Base-by-base conservation (phyloP, 2,113 vertebrate genomes). In the Alces alces region DNA sequence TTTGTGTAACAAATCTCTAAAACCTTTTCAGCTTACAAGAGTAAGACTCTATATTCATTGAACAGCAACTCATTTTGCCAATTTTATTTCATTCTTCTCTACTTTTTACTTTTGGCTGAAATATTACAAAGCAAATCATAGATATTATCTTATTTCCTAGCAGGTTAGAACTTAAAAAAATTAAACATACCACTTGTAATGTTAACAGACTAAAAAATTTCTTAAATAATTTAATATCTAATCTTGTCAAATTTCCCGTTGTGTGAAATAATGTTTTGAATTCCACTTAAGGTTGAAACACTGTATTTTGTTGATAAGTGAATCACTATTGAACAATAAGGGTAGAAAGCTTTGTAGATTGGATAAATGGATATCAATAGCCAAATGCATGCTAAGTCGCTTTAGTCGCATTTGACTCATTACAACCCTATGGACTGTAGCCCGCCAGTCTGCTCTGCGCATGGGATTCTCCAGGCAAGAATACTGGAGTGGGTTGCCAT, bases 131-230 rank as follows among this genome's bases (percentile, higher is more conserved):
- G 54, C 55, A 93, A 95, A 93, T 89, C 39, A 50, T 28, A 84
- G 86, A n/a, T 15, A 61, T 43, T 16, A 28, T 91, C 33, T 90
- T 86, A 86, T 84, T 96, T 96, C 47, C 28, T 5, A 83, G 78
- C 7, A 95, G 4, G 23, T 89, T 66, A 96, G 50, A 14, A 33
- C 64, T 90, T 47, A 28, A 93, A 89, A 82, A 82, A 73, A 84
- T 28, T 83, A 43, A 47, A 3, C 78, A 57, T 73, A 27, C n/a
- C 7, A 86, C 15, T 50, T n/a, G 61, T 94, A 25, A 84, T 2
- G 45, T 88, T 80, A 97, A 66, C 28, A 93, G 60, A 54, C 88
- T 91, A 91, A 89, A 80, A 79, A 83, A 52, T 17, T 58, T 93
- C 23, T 93, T 78, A 95, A 61, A 54, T 64, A 84, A 61, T 55